Conservation (phyloP, 2,797 vertebrate species). For the Peromyscus aztecus region DNA sequence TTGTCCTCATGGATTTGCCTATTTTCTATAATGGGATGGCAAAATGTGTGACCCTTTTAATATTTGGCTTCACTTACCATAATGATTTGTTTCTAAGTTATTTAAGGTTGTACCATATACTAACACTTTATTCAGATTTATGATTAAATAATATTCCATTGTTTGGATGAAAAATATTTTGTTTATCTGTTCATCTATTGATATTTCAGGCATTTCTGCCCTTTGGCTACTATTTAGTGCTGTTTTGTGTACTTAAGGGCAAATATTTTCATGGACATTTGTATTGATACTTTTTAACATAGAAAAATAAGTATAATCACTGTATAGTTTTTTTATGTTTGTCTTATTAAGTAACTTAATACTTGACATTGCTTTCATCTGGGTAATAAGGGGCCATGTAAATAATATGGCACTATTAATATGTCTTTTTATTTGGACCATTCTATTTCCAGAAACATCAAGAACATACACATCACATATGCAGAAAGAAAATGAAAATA, state of each 20-base stretch:
- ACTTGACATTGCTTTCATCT: slow-evolving; percentile 16
- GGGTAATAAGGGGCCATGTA: not conserved
- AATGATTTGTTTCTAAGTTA: slow-evolving; percentile 47
- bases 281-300: not conserved
- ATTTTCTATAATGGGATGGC: not conserved
- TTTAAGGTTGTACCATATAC: not conserved
- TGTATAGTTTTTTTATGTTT: not conserved
- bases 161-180: not conserved
- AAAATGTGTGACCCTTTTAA: not conserved
- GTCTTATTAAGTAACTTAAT: not conserved
- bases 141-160: not conserved
- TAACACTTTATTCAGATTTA: not conserved
- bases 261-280: not conserved
- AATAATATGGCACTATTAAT: not conserved
- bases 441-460: not conserved
- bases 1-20: not conserved
- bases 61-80: not conserved
- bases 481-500: slow-evolving; percentile 52
- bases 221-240: not conserved
- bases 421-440: not conserved
- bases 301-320: not conserved
- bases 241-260: not conserved
- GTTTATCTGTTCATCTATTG: not conserved
- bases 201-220: not conserved
- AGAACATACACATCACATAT: not conserved